These are phyloP conservation scores for Steromphala cineraria DNA, from an alignment of 2,888 invertebrate genomes.

Conservation along the genomic window DNA sequence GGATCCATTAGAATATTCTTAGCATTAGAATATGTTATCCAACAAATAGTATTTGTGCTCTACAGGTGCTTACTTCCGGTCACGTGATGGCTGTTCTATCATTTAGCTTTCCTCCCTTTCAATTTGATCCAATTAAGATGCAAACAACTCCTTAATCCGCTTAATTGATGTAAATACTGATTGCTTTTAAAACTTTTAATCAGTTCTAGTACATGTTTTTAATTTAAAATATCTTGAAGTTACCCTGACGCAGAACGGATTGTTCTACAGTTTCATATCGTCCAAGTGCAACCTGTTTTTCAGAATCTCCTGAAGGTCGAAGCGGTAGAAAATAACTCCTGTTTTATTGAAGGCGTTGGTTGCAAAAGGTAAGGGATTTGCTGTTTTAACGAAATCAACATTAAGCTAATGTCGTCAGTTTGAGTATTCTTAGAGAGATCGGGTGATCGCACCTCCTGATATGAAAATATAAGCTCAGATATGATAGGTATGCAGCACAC, in stretches of 20 bases:
- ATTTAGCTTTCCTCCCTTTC: neutral
- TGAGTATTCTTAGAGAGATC: no score
- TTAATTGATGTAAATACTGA: neutral
- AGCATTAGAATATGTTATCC: no score
- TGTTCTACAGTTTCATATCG: neutral
- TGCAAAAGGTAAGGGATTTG: no score
- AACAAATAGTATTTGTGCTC: no score
- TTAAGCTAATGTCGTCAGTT: no score
- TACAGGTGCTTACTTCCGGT: neutral
- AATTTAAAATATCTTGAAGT: neutral
- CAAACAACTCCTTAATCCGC: no score
- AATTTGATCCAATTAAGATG: neutral
- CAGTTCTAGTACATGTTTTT: neutral
- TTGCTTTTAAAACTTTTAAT: neutral
- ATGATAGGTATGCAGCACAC: conserved; percentile 19
- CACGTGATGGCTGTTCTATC: conserved; percentile 19
- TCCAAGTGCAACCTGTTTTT: neutral
- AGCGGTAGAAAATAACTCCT: neutral
- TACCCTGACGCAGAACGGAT: no score
- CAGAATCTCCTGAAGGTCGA: conserved; percentile 10
- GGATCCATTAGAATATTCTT: no score
- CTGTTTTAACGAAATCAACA: no score
- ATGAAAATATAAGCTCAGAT: neutral
- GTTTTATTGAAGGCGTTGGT: neutral
- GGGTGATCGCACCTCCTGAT: no score